Percentiles rank a stretch among this genome's conserved stretches.
Evolutionary conservation across 2,797 vertebrate species (phyloP).

Genomic region (Lutjanus campechanus): DNA sequence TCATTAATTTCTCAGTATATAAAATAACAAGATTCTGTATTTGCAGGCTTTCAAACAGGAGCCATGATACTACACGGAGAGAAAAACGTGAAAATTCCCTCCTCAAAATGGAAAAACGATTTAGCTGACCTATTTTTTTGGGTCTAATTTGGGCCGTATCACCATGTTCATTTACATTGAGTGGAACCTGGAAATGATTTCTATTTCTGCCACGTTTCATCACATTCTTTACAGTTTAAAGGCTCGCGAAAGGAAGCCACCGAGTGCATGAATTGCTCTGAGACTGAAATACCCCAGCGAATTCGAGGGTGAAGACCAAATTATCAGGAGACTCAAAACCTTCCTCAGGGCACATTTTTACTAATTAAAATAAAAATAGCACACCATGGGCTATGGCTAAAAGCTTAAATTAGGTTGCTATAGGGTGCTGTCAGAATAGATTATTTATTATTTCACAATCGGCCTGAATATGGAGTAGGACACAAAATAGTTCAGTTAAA

Average conservation of each 20-base stretch:
- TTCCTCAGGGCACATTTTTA: slow-evolving; percentile 70
- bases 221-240: slow-evolving; percentile 60
- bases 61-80: background rate
- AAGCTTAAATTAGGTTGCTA: slow-evolving; percentile 61
- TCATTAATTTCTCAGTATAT: background rate
- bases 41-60: background rate
- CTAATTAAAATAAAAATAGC: slow-evolving; percentile 84
- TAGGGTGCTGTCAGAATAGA: slow-evolving; percentile 37
- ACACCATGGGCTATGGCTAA: slow-evolving; percentile 45
- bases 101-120: slow-evolving; percentile 24
- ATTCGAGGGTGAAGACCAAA: slow-evolving; percentile 67
- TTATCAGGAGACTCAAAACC: slow-evolving; percentile 70
- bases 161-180: slow-evolving; percentile 48
- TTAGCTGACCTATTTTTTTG: slow-evolving; percentile 36
- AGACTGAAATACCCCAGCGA: slow-evolving; percentile 68
- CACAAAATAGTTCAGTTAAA: background rate
- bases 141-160: slow-evolving; percentile 33
- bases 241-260: slow-evolving; percentile 36
- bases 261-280: slow-evolving; percentile 68
- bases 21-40: background rate
- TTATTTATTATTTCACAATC: slow-evolving; percentile 20
- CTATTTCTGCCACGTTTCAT: slow-evolving; percentile 57
- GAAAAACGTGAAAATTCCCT: background rate
- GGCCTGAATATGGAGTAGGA: slow-evolving; percentile 6
- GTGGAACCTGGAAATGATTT: slow-evolving; percentile 51